Evolutionary conservation across 2,797 vertebrate genomes (phyloP).

Genomic region (Sandelia bainsii): DNA sequence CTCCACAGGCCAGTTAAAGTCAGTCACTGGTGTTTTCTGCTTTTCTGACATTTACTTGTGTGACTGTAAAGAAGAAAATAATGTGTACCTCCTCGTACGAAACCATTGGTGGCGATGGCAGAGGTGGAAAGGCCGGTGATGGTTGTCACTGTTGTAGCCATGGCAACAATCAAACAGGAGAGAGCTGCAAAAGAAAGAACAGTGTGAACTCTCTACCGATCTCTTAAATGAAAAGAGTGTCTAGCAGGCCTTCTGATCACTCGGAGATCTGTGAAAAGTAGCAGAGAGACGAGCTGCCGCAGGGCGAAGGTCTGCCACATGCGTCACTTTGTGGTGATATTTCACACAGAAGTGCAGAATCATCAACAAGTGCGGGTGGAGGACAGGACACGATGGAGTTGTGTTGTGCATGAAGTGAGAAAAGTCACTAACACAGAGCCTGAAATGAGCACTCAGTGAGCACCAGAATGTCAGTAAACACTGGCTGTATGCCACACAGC

Average conservation of each 20-base stretch:
- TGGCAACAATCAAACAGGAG: conserved; percentile 90
- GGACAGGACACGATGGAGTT: conserved; percentile 1
- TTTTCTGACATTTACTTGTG: neutral
- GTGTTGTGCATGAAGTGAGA: conserved; percentile 56
- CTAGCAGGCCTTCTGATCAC: conserved; percentile 7
- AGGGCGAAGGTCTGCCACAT: conserved; percentile 32
- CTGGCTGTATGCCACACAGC: neutral
- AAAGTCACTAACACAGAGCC: conserved; percentile 25
- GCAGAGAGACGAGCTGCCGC: conserved; percentile 26
- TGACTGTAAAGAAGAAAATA: neutral
- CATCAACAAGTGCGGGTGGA: conserved; percentile 30
- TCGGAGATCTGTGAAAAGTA: conserved; percentile 51
- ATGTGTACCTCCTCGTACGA: conserved; percentile 95
- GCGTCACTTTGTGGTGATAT: conserved; percentile 62
- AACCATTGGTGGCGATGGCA: conserved; percentile 98
- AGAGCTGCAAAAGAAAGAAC: conserved; percentile 83
- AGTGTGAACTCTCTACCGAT: neutral
- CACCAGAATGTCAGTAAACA: conserved; percentile 32
- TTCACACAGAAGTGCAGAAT: conserved; percentile 66
- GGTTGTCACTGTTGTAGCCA: conserved; percentile 96
- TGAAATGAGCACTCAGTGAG: conserved; percentile 11
- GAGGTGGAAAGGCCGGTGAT: conserved; percentile 98
- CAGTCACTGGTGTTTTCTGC: neutral
- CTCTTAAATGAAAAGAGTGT: conserved; percentile 32
- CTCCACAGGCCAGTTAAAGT: neutral